Base-by-base conservation (phyloP, 1,140 invertebrate genomes). In the Neuroterus valhalla region DNA sequence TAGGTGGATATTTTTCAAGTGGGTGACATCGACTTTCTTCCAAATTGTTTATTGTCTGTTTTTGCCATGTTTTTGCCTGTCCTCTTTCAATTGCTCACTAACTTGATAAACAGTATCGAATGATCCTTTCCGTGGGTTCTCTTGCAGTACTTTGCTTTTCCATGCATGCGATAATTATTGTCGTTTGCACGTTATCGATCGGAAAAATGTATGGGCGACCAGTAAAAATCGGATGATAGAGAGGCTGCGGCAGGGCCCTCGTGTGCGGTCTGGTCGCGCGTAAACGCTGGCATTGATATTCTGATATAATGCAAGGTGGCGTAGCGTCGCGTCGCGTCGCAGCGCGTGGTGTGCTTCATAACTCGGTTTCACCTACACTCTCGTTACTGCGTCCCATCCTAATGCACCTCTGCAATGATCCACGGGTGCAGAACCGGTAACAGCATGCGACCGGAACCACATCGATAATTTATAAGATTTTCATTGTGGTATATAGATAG, bases 401-500 rank as follows among this genome's bases (percentile, higher is more conserved):
- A 23, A 3, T 31, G 26, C n/a, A 62, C 26, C 23, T 62, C 14
- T 26, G 21, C 23, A 62, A 62, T 26, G 55, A 62, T 23, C 26
- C 69, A 8, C 38, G 66, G 50, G 76, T 81, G 77, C 78, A 82
- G 83, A 76, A 8, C 45, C 69, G 50, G 74, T 81, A 79, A 79
- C 82, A 84, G 77, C 79, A 76, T 80, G 84, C 81, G 84, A 79
- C 80, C 78, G 71, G 84, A 87, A 88, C 87, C 85, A 75, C 86
- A 86, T 84, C 87, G 85, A 88, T 88, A 89, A 89, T 89, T 88
- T 84, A 88, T 81, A 81, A 74, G 74, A 82, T 89, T 89, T 88
- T 89, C 86, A 86, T 89, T 87, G 86, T 77, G 87, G 87, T 88
- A 84, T 84, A 45, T 19, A 76, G 78, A 45, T 19, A 76, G 78